Base-by-base conservation (phyloP, 2,888 invertebrate genomes). In the Lasioglossum vierecki region DNA sequence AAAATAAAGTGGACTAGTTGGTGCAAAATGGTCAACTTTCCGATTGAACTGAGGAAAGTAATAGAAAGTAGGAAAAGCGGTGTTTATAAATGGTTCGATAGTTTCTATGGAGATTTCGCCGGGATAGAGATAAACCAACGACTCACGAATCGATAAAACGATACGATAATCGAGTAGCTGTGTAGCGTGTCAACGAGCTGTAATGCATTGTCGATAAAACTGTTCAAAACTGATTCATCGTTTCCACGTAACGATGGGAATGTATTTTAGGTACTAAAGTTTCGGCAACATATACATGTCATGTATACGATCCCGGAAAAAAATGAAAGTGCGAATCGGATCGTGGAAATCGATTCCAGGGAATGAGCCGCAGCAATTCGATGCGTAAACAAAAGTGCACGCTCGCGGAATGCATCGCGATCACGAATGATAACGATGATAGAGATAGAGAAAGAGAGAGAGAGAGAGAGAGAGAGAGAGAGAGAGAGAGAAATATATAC, bases 91-190 rank as follows among this genome's bases (percentile, higher is more conserved):
- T 74, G n/a, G 39, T 76, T 76, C 60, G 46, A 2, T 15, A 63
- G 74, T 82, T 79, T 76, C 79, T 49, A 81, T 22, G 26, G 18
- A 5, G 22, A 80, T 86, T 35, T 85, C 70, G 35, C 15, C 35
- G 4, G 11, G 35, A n/a, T 26, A 26, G 18, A 83, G 88, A 83
- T 90, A 90, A 86, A 86, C 77, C 49, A 63, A 63, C 57, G 63
- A 86, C 80, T 57, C n/a, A 26, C 70, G 60, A 79, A 53, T 89
- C 83, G 88, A 90, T 90, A 85, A 85, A 84, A 49, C 75, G 81
- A 83, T 85, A 85, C 78, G 80, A 85, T 83, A 78, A 90, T 84
- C 70, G 46, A 80, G 60, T 30, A 63, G 76, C n/a, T 30, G 46
- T 49, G 66, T 41, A 11, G 13, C 4, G 82, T 74, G 49, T 41